These are phyloP conservation scores for Octonoba sinensis DNA, from an alignment of 2,888 invertebrate species.

Conservation along the genomic window DNA sequence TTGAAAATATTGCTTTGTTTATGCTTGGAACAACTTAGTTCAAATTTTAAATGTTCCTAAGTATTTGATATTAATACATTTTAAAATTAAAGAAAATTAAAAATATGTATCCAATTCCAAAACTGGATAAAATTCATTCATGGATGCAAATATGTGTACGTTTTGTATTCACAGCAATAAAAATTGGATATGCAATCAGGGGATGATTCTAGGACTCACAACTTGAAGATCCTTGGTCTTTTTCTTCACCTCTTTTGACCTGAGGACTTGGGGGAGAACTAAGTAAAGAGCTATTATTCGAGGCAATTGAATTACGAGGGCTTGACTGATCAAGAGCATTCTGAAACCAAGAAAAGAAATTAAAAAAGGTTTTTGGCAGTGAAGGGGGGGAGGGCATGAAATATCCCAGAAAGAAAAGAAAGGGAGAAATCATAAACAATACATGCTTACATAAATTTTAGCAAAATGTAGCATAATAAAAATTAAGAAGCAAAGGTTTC, in stretches of 20 bases:
- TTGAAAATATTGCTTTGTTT: too few species aligned
- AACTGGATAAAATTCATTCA: not conserved
- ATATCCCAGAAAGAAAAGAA: too few species aligned
- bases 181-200: not conserved
- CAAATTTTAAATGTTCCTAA: too few species aligned
- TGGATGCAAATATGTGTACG: not conserved
- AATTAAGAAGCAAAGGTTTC: too few species aligned
- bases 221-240: constrained; percentile 56
- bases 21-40: too few species aligned
- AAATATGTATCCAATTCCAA: not conserved
- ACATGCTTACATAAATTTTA: too few species aligned
- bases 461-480: too few species aligned
- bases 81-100: too few species aligned
- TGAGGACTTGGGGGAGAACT: constrained; percentile 60
- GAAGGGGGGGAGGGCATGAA: too few species aligned
- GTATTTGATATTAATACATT: too few species aligned
- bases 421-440: too few species aligned
- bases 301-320: constrained; percentile 60
- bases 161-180: too few species aligned
- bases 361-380: not conserved
- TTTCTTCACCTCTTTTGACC: constrained; percentile 39
- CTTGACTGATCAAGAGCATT: constrained; percentile 52
- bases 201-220: constrained; percentile 40
- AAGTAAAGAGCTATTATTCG: constrained; percentile 58
- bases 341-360: constrained; percentile 9